Evolutionary conservation across 1,140 invertebrate genomes (phyloP).

Genomic region (Aphaenogaster floridana): DNA sequence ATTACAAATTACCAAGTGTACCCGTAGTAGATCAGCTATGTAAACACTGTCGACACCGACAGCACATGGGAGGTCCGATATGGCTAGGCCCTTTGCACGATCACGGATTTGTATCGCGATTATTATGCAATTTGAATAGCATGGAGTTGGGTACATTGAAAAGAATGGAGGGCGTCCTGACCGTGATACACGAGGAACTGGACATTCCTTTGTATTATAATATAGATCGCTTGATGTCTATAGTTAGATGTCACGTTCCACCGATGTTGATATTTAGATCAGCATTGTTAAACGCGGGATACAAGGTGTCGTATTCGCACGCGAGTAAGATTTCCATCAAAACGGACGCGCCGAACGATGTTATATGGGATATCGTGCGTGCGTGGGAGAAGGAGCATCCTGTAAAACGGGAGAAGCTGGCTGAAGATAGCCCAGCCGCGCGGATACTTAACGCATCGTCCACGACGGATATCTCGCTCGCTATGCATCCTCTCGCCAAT

Average conservation of each 20-base stretch:
- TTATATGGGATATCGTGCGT: constrained; percentile 98
- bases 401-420: constrained; percentile 84
- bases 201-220: constrained; percentile 96
- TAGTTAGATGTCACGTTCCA: constrained; percentile 80
- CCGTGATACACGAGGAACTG: constrained; percentile 93
- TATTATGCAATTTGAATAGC: constrained; percentile 83
- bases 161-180: constrained; percentile 92
- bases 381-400: constrained; percentile 90
- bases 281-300: constrained; percentile 97
- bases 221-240: constrained; percentile 88
- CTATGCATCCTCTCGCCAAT: constrained; percentile 91
- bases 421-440: constrained; percentile 86
- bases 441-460: constrained; percentile 88
- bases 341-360: constrained; percentile 94
- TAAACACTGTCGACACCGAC: constrained; percentile 91
- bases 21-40: constrained; percentile 91
- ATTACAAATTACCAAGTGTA: constrained; percentile 89
- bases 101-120: constrained; percentile 90
- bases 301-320: constrained; percentile 97
- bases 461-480: constrained; percentile 88
- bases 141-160: constrained; percentile 90
- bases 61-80: constrained; percentile 96
- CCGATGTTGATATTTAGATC: constrained; percentile 90
- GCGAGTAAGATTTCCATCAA: constrained; percentile 95
- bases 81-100: constrained; percentile 96